Base-by-base conservation (phyloP, 1,140 invertebrate species). In the Sesamia nonagrioides region DNA sequence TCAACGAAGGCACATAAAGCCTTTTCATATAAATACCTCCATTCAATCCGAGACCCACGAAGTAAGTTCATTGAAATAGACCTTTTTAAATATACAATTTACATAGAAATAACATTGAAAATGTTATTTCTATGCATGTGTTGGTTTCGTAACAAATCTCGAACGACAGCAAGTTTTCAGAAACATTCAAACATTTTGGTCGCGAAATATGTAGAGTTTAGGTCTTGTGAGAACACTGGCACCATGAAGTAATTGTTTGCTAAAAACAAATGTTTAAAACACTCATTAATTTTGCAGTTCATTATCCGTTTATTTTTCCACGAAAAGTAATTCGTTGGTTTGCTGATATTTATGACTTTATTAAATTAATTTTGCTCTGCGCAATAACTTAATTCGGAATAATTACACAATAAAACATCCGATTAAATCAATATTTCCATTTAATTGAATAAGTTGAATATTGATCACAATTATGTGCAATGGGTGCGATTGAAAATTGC, bases 21-120 rank as follows among this genome's bases (percentile, higher is more conserved):
- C 66, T 48, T 48, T 50, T n/a, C 7, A 27, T 69, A 63, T 63
- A 63, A 63, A 69, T 27, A 27, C 21, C 9, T 9, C 21, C 40
- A 69, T 69, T 69, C 40, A 69, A 27, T 66, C 56, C n/a, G 35
- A 0, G 15, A 13, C 66, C 66, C 66, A 50, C 66, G 42, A 42
- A 37, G 48, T 15, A 11, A 74, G 18, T 60, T 58, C 17, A 74
- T 45, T 45, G 71, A 60, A 45, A 74, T 18, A 48, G 18, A 60
- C 54, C 35, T 74, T 74, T 74, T 58, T 56, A 74, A 42, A 60
- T 54, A 42, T 66, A 66, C 4, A 27, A 58, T 74, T 60, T 74
- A 74, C 52, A 73, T 73, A 60, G 54, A 74, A 74, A 74, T 60
- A 60, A 56, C 71, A 18, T 45, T n/a, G n/a, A n/a, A n/a, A n/a